These are phyloP conservation scores for Cheilosia scutellata DNA, from an alignment of 2,888 invertebrate genomes.

Conservation along the genomic window DNA sequence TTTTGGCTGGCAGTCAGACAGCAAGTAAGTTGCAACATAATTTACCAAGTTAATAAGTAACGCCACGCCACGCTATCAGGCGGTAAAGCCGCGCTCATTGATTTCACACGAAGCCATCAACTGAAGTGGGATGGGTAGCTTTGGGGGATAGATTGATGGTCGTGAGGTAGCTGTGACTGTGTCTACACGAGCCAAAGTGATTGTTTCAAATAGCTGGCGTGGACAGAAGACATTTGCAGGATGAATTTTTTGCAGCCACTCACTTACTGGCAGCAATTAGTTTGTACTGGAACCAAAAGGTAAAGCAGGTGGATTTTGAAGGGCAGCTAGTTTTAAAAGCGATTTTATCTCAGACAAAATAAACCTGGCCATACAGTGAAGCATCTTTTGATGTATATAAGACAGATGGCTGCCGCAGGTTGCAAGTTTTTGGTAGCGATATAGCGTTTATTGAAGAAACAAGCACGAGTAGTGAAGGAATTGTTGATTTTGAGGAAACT, in stretches of 20 bases:
- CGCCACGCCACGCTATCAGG: conserved; percentile 61
- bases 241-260: not conserved
- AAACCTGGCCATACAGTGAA: too few species aligned
- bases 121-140: conserved; percentile 25
- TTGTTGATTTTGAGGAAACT: too few species aligned
- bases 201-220: not conserved
- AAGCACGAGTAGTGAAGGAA: too few species aligned
- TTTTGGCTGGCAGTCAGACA: conserved; percentile 27
- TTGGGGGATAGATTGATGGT: conserved; percentile 27
- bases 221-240: conserved; percentile 30
- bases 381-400: too few species aligned
- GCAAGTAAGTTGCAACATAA: conserved; percentile 58
- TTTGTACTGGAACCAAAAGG: too few species aligned
- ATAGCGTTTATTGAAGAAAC: too few species aligned
- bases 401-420: too few species aligned
- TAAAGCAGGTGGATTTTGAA: too few species aligned
- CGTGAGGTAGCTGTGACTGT: conserved; percentile 25
- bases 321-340: too few species aligned
- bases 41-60: conserved; percentile 67
- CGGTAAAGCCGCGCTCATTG: conserved; percentile 59
- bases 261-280: too few species aligned
- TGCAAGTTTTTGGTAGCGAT: too few species aligned
- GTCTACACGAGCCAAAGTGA: conserved; percentile 51
- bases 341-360: too few species aligned
- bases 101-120: conserved; percentile 64